phyloP scores from a whole-genome alignment of 2,888 invertebrate species.

The Rhimphoctona megacephalus region DNA sequence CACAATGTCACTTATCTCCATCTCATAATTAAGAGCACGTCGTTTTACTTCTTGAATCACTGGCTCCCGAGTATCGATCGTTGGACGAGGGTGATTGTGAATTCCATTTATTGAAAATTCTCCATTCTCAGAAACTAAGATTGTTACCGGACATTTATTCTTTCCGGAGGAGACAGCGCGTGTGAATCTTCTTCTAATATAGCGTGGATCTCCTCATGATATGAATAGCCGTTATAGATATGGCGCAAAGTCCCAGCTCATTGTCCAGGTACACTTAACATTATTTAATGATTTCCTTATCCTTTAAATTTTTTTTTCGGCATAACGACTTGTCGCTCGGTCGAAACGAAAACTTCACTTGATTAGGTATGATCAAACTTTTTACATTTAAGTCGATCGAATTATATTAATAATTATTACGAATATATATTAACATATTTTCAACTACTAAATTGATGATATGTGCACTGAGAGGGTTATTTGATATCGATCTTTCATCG shows the following conservation, averaged over 20 bases:
- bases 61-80: neutral
- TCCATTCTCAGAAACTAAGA: neutral
- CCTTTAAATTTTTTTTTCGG: too few relatives aligned
- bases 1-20: neutral
- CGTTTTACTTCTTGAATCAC: neutral
- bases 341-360: too few relatives aligned
- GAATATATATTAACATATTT: too few relatives aligned
- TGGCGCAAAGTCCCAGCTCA: neutral
- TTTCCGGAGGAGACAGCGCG: neutral
- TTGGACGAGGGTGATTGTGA: conserved; percentile 3
- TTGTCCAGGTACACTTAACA: neutral
- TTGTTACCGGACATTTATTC: neutral
- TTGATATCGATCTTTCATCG: too few relatives aligned
- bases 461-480: too few relatives aligned
- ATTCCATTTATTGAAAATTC: neutral
- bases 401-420: too few relatives aligned
- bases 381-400: too few relatives aligned
- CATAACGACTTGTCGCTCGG: too few relatives aligned
- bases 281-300: neutral
- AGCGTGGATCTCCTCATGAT: neutral
- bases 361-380: too few relatives aligned
- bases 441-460: too few relatives aligned
- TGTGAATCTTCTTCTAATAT: neutral
- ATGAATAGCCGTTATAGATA: neutral
- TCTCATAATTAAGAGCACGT: neutral